These are phyloP conservation scores for Cephus sareptanus DNA, from an alignment of 2,888 invertebrate species.

Conservation along the genomic window DNA sequence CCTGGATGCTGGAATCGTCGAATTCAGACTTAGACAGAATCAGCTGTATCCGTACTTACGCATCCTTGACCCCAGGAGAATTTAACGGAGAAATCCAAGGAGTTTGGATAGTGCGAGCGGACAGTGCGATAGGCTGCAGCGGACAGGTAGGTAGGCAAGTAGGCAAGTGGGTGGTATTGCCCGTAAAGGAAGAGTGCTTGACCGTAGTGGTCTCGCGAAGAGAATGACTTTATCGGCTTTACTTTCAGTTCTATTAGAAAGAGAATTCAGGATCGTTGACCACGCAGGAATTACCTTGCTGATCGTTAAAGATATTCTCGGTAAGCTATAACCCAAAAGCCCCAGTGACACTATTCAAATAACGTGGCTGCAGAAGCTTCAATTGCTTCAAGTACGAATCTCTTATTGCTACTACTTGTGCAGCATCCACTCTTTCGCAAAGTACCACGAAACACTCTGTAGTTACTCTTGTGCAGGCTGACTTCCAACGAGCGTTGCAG, in stretches of 20 bases:
- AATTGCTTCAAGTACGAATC: background rate
- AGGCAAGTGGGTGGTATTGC: background rate
- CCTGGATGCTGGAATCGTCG: background rate
- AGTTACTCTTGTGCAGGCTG: background rate
- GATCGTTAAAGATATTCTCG: background rate
- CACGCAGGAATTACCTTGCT: background rate
- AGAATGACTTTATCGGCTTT: background rate
- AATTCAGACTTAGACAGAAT: background rate
- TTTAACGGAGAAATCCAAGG: background rate
- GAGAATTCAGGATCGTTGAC: background rate
- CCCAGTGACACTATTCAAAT: background rate
- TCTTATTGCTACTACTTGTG: background rate
- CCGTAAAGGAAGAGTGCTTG: background rate
- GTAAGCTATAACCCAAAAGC: background rate
- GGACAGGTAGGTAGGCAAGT: background rate
- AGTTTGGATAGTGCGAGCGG: background rate
- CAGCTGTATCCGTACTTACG: background rate
- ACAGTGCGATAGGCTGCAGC: too few relatives aligned
- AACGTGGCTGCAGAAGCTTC: background rate
- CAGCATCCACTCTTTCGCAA: background rate
- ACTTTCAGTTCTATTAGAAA: background rate
- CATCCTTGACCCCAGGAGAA: background rate
- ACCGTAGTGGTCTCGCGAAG: background rate
- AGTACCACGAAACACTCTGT: background rate
- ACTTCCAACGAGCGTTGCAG: conserved; percentile 1